phyloP scores from a whole-genome alignment of 2,113 vertebrate species.

The Guaruba guarouba region DNA sequence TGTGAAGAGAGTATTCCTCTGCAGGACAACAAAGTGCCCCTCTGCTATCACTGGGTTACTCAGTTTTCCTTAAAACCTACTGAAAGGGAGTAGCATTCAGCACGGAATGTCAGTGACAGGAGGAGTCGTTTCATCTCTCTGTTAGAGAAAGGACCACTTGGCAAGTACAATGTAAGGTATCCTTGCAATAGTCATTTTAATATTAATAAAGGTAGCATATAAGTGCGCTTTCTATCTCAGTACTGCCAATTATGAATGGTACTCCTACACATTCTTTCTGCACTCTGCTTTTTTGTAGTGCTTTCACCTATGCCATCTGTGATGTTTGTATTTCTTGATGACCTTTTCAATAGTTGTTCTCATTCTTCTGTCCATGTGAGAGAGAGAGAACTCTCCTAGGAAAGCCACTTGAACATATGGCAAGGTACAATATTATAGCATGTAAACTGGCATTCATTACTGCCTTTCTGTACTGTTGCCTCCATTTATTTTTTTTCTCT shows the following conservation, averaged over 20 bases:
- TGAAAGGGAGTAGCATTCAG: neutral
- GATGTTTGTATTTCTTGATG: conserved; percentile 56
- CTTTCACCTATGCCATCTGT: conserved; percentile 63
- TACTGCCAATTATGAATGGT: conserved; percentile 39
- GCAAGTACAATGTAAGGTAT: conserved; percentile 1
- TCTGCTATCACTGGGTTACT: neutral
- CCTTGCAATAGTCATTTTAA: conserved; percentile 42
- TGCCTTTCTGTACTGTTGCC: neutral
- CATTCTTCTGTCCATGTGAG: conserved; percentile 39
- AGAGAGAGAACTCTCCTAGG: conserved; percentile 45
- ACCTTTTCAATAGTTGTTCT: conserved; percentile 63
- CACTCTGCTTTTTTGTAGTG: conserved; percentile 15
- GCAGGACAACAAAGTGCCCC: neutral
- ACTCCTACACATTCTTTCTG: conserved; percentile 8
- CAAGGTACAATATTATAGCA: conserved; percentile 24
- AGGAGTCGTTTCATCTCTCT: neutral
- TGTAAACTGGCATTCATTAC: conserved; percentile 44
- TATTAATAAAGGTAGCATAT: conserved; percentile 42
- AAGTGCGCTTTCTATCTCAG: neutral
- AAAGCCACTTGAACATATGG: conserved; percentile 55
- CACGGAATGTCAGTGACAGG: neutral
- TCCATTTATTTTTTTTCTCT: neutral
- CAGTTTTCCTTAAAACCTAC: neutral
- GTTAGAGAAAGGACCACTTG: conserved; percentile 15
- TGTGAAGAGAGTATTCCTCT: neutral